These are phyloP conservation scores for Gymnopithys bicolor DNA, from an alignment of 2,797 vertebrate species.

Conservation along the genomic window DNA sequence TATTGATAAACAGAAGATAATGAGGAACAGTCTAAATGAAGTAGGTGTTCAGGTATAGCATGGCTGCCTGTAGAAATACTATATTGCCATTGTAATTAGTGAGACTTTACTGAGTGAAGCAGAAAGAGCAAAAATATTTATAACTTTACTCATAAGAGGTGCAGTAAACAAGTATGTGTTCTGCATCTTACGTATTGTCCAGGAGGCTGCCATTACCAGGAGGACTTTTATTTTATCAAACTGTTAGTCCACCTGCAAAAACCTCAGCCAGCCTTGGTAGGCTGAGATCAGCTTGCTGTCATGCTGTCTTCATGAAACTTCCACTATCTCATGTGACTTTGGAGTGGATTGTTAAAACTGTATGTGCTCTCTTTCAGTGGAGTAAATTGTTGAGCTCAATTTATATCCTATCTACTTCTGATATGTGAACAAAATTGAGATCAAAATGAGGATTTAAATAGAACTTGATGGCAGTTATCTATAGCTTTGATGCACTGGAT, in stretches of 20 bases:
- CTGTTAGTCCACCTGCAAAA: background rate
- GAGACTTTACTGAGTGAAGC: background rate
- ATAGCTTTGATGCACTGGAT: background rate
- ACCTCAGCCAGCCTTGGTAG: background rate
- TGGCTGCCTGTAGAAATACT: background rate
- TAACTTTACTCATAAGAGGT: background rate
- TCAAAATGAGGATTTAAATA: background rate
- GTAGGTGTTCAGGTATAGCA: background rate
- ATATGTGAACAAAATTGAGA: background rate
- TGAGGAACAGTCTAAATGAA: background rate
- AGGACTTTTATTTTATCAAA: background rate
- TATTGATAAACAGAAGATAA: background rate
- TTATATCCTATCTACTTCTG: background rate
- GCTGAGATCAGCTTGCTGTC: background rate
- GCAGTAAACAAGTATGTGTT: background rate
- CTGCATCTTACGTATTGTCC: background rate
- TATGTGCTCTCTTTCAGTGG: accelerated
- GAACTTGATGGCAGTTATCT: background rate
- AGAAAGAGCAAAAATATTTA: background rate
- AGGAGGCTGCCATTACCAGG: background rate
- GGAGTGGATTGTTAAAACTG: background rate
- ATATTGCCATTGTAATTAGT: background rate
- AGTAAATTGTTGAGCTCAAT: background rate
- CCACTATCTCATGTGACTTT: background rate
- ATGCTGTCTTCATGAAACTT: background rate